Conservation (phyloP, 2,888 invertebrate genomes). For the Hyposoter dolosus region DNA sequence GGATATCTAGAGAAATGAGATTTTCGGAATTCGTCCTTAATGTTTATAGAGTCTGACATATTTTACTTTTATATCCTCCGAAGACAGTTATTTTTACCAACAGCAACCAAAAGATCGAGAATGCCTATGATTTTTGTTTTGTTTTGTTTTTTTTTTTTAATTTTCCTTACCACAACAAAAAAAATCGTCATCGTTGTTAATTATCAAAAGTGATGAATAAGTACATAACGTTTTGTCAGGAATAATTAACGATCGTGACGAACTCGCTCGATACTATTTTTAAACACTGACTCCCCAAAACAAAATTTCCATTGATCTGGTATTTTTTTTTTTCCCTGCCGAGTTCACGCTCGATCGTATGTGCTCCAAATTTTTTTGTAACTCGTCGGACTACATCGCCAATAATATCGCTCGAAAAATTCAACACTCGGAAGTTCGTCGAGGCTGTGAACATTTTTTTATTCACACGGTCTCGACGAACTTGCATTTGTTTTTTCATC, state of each 20-base stretch:
- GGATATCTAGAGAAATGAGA: neutral
- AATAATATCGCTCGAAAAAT: constrained; percentile 31
- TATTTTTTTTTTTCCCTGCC: neutral
- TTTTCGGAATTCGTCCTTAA: neutral
- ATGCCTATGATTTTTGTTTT: neutral
- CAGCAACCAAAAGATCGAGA: constrained; percentile 10
- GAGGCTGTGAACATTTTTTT: constrained; percentile 23
- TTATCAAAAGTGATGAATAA: neutral
- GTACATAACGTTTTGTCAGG: neutral
- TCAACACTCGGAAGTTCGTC: constrained; percentile 25
- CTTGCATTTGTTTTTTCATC: neutral
- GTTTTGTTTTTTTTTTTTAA: too few relatives aligned
- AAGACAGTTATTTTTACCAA: constrained; percentile 7
- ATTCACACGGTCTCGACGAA: constrained; percentile 33
- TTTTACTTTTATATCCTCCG: constrained; percentile 7
- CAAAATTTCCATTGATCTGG: constrained; percentile 28
- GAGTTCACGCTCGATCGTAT: neutral
- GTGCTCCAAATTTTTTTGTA: neutral
- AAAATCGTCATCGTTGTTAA: neutral
- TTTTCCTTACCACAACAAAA: neutral
- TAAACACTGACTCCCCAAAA: constrained; percentile 51
- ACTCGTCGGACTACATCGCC: constrained; percentile 47
- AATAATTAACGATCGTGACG: constrained; percentile 10
- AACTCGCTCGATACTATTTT: constrained; percentile 27
- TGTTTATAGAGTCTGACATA: constrained; percentile 15